These are phyloP conservation scores for Acipenser ruthenus DNA, from an alignment of 2,797 vertebrate genomes.

Conservation along the genomic window DNA sequence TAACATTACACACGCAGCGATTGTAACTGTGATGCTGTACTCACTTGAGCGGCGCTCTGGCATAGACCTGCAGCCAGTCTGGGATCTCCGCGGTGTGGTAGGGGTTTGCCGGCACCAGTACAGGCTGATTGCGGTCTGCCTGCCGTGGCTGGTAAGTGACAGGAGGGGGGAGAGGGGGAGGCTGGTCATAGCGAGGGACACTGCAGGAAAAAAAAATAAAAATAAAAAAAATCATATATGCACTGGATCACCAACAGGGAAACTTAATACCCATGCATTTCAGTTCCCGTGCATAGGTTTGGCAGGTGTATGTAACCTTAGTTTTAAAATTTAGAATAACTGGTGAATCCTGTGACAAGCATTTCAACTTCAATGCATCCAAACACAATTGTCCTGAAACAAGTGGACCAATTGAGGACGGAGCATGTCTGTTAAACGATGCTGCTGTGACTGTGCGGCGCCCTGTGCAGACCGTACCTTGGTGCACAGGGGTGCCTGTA, in stretches of 20 bases:
- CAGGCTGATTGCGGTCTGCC: constrained; percentile 75
- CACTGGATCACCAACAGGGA: too few species aligned
- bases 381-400: too few species aligned
- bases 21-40: constrained; percentile 28
- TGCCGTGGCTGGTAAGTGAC: constrained; percentile 83
- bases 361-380: too few species aligned
- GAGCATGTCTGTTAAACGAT: too few species aligned
- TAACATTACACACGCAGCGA: not conserved
- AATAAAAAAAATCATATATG: not conserved
- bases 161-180: constrained; percentile 77
- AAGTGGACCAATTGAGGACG: too few species aligned
- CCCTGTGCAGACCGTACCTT: constrained; percentile 55
- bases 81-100: constrained; percentile 96
- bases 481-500: constrained; percentile 93
- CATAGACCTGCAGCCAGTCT: constrained; percentile 97
- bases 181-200: constrained; percentile 91
- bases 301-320: too few species aligned
- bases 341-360: too few species aligned
- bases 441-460: not conserved
- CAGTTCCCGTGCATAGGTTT: too few species aligned
- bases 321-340: too few species aligned
- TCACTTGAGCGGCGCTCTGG: constrained; percentile 93
- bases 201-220: constrained; percentile 43
- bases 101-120: constrained; percentile 93
- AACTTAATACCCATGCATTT: too few species aligned